Percentiles rank a stretch among this genome's conserved stretches.
Conservation (phyloP, 2,888 invertebrate species). For the Argyra leucocephala region DNA sequence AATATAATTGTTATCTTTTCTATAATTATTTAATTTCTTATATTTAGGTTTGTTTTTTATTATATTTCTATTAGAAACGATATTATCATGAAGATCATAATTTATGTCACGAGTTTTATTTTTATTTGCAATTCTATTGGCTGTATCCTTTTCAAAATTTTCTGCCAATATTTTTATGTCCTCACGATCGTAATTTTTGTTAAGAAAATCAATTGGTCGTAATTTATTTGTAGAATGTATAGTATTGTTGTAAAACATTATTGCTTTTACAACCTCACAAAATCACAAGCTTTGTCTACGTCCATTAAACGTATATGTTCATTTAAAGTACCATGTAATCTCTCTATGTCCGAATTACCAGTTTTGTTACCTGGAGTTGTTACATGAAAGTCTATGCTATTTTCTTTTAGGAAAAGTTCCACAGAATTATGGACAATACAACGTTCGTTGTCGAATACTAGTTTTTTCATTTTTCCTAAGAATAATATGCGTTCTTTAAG, state of each 20-base stretch:
- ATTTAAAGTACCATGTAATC: conserved; percentile 18
- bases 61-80: too few species aligned
- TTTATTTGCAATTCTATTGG: too few species aligned
- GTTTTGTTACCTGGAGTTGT: conserved; percentile 18
- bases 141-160: too few species aligned
- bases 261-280: conserved; percentile 1
- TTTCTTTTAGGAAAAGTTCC: conserved; percentile 14
- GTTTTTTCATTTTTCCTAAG: conserved; percentile 15
- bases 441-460: conserved; percentile 8
- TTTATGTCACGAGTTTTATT: too few species aligned
- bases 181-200: too few species aligned
- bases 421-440: conserved; percentile 14
- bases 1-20: too few species aligned
- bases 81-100: too few species aligned
- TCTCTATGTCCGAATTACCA: conserved; percentile 18
- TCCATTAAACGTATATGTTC: conserved; percentile 18
- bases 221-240: conserved; percentile 11
- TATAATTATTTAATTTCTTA: too few species aligned
- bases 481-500: conserved; percentile 13
- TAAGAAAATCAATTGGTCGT: conserved; percentile 8
- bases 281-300: not conserved
- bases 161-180: too few species aligned
- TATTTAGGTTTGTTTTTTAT: too few species aligned
- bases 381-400: conserved; percentile 13
- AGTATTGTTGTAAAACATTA: conserved; percentile 11